Evolutionary conservation across 2,113 vertebrate genomes (phyloP), one percentile per base, ranked within the genome.

Genomic region (Oncorhynchus tshawytscha): DNA sequence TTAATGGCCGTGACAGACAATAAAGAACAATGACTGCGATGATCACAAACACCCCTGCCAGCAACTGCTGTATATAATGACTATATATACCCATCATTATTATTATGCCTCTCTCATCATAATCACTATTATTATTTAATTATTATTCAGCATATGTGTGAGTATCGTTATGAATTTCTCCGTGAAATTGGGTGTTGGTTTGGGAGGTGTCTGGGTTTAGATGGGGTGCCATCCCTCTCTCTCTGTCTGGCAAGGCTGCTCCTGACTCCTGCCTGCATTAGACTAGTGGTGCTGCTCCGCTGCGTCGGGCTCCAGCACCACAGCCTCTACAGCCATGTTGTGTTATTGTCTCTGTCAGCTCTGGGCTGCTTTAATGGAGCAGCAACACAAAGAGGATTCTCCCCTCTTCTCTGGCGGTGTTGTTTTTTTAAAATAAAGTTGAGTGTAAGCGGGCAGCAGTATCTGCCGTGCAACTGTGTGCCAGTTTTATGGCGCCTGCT

Each of bases 11-110:
- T 90, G 88, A 91, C 91, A 89, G 89, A 92, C 91, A 90, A 91
- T 91, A 92, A 91, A 91, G 89, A 91, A 92, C 88, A 91, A 91
- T 92, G 91, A 92, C 88, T 77, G 88, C 71, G 83, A 93, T 91
- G 86, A 90, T 90, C 87, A 88, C 83, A 54, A 85, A 78, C 66
- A 34, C 82, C 88, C 83, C 86, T 81, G 81, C 82, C 86, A 86
- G 85, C 87, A 84, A 87, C 89, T 82, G 88, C 80, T 79, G 79
- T 84, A 82, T 77, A 82, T 78, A 88, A 86, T 87, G 79, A 91
- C 88, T 88, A 84, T 82, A 89, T 85, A 80, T 82, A 54, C 82
- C 81, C 85, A 78, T 84, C 82, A 89, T 92, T 87, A 89, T 82
- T 80, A 82, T 88, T 79, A 82, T 77, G 84, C 13, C 16, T 84